Conservation (phyloP, 2,888 invertebrate genomes). For the Epistrophe eligans region DNA sequence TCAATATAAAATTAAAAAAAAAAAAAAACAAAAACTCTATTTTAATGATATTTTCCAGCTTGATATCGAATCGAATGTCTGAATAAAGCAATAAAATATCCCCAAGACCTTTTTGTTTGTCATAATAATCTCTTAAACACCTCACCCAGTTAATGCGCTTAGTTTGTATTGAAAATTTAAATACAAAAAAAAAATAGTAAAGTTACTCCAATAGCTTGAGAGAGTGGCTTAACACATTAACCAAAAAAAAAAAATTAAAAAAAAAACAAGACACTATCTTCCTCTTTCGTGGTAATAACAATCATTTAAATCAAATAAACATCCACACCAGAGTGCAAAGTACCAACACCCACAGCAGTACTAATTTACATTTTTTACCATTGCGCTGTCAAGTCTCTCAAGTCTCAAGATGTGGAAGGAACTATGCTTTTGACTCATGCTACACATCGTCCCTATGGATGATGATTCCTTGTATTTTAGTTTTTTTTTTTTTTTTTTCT, state of each 20-base stretch:
- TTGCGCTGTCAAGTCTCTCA: slow-evolving; percentile 49
- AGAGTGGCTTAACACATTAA: slow-evolving; percentile 41
- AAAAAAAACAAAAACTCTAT: neutral
- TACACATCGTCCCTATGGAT: slow-evolving; percentile 19
- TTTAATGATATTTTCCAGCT: slow-evolving; percentile 25
- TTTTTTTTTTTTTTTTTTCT: neutral
- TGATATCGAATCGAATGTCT: slow-evolving; percentile 14
- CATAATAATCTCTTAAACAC: slow-evolving; percentile 35
- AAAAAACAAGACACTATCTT: slow-evolving; percentile 16
- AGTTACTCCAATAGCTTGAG: neutral
- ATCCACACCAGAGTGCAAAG: slow-evolving; percentile 42
- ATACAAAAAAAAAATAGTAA: neutral
- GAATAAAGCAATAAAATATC: slow-evolving; percentile 39
- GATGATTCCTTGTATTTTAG: slow-evolving; percentile 22
- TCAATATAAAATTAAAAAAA: neutral
- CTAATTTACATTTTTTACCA: slow-evolving; percentile 70
- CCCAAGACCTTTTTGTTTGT: slow-evolving; percentile 28
- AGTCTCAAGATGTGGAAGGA: slow-evolving; percentile 26
- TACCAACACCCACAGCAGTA: slow-evolving; percentile 59
- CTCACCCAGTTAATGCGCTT: slow-evolving; percentile 21
- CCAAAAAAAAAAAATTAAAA: neutral
- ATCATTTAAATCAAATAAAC: slow-evolving; percentile 66
- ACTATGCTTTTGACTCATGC: slow-evolving; percentile 24
- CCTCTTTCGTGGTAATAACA: slow-evolving; percentile 51
- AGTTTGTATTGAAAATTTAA: neutral